phyloP scores from a whole-genome alignment of 2,888 invertebrate species.

The Callyntrura sp. region DNA sequence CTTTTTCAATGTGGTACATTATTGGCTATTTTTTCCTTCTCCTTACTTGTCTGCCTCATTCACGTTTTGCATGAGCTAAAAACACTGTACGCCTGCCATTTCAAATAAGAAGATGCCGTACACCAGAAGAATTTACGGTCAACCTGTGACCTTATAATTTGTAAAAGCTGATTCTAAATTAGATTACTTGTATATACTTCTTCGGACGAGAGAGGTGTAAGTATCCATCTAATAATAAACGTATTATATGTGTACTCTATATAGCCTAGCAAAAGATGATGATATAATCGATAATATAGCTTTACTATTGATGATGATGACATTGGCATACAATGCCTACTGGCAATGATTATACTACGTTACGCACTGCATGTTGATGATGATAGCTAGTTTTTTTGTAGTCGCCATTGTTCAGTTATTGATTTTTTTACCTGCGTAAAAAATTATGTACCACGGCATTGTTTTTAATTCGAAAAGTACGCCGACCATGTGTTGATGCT shows the following conservation, averaged over 20 bases:
- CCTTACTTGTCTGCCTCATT: conserved; percentile 37
- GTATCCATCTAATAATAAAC: conserved; percentile 21
- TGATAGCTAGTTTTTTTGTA: not conserved
- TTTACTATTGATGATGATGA: conserved; percentile 10
- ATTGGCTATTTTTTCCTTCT: not conserved
- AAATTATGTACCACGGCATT: not conserved
- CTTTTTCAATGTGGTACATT: not conserved
- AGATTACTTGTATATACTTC: conserved; percentile 35
- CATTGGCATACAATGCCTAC: conserved; percentile 27
- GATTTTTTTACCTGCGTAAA: conserved; percentile 30
- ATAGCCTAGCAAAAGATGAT: not conserved
- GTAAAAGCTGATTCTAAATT: conserved; percentile 67
- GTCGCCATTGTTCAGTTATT: not conserved
- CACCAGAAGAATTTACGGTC: conserved; percentile 51
- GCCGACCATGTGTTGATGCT: conserved; percentile 10
- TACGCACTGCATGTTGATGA: not conserved
- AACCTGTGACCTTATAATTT: conserved; percentile 69
- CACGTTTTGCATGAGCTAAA: conserved; percentile 53
- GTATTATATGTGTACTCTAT: not conserved
- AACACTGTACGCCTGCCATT: not conserved
- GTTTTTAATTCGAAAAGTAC: conserved; percentile 27
- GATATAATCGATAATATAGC: conserved; percentile 20
- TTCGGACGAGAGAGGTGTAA: not conserved
- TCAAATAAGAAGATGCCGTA: conserved; percentile 7
- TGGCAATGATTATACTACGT: not conserved